Conservation (phyloP, 2,888 invertebrate species). For the Andrena hattorfiana region DNA sequence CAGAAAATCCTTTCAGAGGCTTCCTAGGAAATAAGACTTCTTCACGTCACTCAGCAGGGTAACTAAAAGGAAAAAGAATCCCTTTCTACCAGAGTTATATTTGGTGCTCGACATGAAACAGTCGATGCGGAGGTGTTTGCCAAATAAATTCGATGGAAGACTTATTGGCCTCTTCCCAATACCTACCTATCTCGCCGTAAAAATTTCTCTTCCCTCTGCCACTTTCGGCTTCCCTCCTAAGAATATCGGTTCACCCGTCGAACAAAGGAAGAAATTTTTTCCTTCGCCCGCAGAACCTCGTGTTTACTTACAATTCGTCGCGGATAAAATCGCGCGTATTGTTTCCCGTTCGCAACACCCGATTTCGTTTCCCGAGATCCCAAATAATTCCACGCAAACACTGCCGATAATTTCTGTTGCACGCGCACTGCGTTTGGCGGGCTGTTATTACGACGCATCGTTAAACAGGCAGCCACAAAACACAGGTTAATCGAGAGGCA, state of each 20-base stretch:
- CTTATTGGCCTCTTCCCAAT: slow-evolving; percentile 67
- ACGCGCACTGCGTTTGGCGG: background rate
- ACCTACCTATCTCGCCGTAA: slow-evolving; percentile 51
- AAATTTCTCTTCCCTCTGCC: slow-evolving; percentile 61
- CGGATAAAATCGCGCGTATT: background rate
- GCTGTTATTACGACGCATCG: background rate
- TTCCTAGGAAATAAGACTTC: slow-evolving; percentile 25
- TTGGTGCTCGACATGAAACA: slow-evolving; percentile 58
- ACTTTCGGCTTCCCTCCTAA: slow-evolving; percentile 30
- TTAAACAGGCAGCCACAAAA: background rate
- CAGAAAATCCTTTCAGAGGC: slow-evolving; percentile 7
- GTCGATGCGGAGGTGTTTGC: slow-evolving; percentile 62
- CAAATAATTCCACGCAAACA: background rate
- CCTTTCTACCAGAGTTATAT: slow-evolving; percentile 58
- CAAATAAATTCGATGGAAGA: slow-evolving; percentile 69
- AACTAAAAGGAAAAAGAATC: slow-evolving; percentile 44
- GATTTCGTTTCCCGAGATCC: background rate
- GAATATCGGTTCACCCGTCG: slow-evolving; percentile 46
- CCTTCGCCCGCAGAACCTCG: slow-evolving; percentile 28
- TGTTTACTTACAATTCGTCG: slow-evolving; percentile 51
- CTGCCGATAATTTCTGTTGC: background rate
- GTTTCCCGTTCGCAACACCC: background rate
- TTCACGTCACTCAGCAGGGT: slow-evolving; percentile 31
- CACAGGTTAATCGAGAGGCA: background rate
- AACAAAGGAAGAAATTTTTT: slow-evolving; percentile 25